phyloP scores from a whole-genome alignment of 2,888 invertebrate genomes.

The Nysson spinosus region DNA sequence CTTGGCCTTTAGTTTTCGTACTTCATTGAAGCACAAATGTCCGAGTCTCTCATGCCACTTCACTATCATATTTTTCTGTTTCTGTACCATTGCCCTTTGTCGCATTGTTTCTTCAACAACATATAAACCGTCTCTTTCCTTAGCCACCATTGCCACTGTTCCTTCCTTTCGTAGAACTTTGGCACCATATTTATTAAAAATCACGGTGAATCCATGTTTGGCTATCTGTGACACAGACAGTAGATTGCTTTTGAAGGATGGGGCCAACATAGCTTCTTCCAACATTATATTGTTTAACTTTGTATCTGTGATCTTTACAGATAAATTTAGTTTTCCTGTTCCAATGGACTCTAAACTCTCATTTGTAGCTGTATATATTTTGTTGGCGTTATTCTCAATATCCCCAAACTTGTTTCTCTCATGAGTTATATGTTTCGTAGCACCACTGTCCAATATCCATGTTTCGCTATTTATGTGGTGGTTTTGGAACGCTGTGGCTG shows the following conservation, averaged over 20 bases:
- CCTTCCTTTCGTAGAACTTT: conserved; percentile 35
- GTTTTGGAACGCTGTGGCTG: background rate
- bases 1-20: background rate
- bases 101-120: background rate
- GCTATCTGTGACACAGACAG: conserved; percentile 57
- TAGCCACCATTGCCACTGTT: conserved; percentile 14
- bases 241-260: conserved; percentile 52
- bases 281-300: background rate
- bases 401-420: background rate
- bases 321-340: background rate
- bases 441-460: conserved; percentile 14
- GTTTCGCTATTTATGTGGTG: background rate
- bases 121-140: conserved; percentile 8
- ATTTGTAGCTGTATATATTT: conserved; percentile 10
- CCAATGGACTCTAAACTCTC: background rate
- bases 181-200: conserved; percentile 38
- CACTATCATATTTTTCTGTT: background rate
- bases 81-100: conserved; percentile 1
- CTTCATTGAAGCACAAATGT: conserved; percentile 5
- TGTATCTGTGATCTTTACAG: background rate
- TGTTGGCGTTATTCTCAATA: background rate
- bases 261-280: conserved; percentile 24
- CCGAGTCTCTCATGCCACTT: conserved; percentile 16
- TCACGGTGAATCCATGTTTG: conserved; percentile 47
- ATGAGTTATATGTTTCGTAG: conserved; percentile 1